A percentile compares a stretch with the other conserved stretches of the same genome.
phyloP scores from a whole-genome alignment of 2,888 invertebrate genomes.

The Pyrocoelia pectoralis region DNA sequence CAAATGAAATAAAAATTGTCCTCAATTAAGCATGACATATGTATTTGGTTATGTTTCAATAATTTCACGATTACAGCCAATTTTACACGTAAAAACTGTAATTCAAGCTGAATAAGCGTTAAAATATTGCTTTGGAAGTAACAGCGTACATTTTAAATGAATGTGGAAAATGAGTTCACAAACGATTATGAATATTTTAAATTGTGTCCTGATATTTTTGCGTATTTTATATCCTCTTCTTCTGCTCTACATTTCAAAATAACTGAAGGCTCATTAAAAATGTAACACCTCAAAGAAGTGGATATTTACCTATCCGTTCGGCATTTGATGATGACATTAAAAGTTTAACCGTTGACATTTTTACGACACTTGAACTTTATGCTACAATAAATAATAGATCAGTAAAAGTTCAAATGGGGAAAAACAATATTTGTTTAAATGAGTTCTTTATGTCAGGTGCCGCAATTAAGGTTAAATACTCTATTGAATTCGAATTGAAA shows the following conservation, averaged over 20 bases:
- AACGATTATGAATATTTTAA: constrained; percentile 1
- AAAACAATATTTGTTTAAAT: background rate
- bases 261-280: background rate
- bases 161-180: background rate
- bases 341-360: background rate
- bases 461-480: background rate
- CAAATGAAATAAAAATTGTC: too few species aligned
- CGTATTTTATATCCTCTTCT: background rate
- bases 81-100: too few species aligned
- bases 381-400: background rate
- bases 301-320: constrained; percentile 1
- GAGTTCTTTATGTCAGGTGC: background rate
- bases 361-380: background rate
- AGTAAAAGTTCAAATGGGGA: background rate
- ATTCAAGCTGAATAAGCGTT: too few species aligned
- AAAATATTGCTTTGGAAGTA: too few species aligned
- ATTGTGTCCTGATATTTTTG: background rate
- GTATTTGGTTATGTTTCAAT: too few species aligned
- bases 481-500: background rate
- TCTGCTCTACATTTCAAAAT: background rate
- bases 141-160: too few species aligned
- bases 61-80: too few species aligned
- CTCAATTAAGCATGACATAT: too few species aligned
- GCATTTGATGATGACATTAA: constrained; percentile 6
- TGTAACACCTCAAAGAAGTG: background rate